phyloP scores from a whole-genome alignment of 2,113 vertebrate species.

The Perognathus longimembris region DNA sequence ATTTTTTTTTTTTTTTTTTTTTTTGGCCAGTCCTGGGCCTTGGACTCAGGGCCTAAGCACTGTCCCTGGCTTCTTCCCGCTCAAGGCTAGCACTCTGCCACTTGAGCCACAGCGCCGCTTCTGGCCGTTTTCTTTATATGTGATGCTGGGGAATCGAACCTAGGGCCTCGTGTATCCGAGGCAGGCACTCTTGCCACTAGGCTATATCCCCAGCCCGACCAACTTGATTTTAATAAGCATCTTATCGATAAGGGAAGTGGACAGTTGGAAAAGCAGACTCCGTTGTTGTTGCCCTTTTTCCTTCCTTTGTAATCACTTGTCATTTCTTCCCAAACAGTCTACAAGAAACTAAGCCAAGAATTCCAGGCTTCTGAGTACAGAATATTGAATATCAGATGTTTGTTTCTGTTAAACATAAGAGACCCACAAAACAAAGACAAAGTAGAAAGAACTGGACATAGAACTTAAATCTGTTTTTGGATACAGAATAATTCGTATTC shows the following conservation, averaged over 20 bases:
- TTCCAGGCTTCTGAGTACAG: not conserved
- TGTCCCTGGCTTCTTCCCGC: no score
- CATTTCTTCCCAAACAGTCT: not conserved
- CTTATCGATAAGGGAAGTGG: not conserved
- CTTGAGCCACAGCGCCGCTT: no score
- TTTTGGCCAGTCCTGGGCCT: no score
- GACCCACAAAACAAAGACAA: no score
- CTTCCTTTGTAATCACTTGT: not conserved
- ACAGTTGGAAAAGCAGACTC: not conserved
- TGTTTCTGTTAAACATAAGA: not conserved
- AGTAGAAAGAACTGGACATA: not conserved
- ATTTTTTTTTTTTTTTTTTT: no score
- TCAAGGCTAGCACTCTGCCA: no score
- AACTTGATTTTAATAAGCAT: conserved; percentile 32
- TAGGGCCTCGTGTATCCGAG: no score
- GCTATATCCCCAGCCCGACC: no score
- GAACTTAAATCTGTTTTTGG: conserved; percentile 29
- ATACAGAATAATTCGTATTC: conserved; percentile 10
- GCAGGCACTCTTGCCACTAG: no score
- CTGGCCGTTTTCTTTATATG: no score
- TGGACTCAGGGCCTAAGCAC: no score
- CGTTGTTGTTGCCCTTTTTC: not conserved
- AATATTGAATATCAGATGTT: conserved; percentile 48
- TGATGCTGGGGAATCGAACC: no score
- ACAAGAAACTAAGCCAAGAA: conserved; percentile 21